These are phyloP conservation scores for Girardinichthys multiradiatus DNA, from an alignment of 2,113 vertebrate genomes.

Conservation along the genomic window DNA sequence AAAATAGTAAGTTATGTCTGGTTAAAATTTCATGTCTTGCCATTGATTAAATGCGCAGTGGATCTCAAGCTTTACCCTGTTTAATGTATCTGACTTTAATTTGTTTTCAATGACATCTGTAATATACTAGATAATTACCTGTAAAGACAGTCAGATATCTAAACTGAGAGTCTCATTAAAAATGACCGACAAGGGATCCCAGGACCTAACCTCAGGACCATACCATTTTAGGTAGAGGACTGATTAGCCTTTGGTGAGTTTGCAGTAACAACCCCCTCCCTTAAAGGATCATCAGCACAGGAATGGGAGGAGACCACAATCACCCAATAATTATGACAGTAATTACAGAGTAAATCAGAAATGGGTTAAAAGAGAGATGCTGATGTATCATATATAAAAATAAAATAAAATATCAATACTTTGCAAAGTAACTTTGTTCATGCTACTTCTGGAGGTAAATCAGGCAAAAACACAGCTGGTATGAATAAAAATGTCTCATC, in stretches of 20 bases:
- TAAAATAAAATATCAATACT: neutral
- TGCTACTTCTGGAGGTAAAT: neutral
- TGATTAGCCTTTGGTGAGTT: too few species aligned
- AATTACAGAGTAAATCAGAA: neutral
- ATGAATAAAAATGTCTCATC: slow-evolving; percentile 8
- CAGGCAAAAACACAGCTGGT: neutral
- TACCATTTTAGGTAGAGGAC: too few species aligned
- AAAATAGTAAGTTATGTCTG: neutral
- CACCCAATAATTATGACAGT: too few species aligned
- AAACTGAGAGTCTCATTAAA: too few species aligned
- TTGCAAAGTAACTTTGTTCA: neutral
- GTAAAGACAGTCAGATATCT: too few species aligned
- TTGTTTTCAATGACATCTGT: too few species aligned
- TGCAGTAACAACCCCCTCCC: too few species aligned
- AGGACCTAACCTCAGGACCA: too few species aligned
- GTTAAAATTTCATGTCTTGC: neutral
- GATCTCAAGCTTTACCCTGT: neutral
- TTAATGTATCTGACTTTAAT: neutral
- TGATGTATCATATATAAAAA: neutral
- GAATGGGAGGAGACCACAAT: too few species aligned
- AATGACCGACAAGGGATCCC: too few species aligned
- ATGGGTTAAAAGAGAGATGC: neutral
- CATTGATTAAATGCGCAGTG: neutral
- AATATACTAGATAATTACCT: too few species aligned
- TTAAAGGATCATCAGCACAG: too few species aligned